A percentile compares a stretch with the other conserved stretches of the same genome.
phyloP scores from a whole-genome alignment of 1,140 invertebrate genomes.

The Chrysopa pallens region DNA sequence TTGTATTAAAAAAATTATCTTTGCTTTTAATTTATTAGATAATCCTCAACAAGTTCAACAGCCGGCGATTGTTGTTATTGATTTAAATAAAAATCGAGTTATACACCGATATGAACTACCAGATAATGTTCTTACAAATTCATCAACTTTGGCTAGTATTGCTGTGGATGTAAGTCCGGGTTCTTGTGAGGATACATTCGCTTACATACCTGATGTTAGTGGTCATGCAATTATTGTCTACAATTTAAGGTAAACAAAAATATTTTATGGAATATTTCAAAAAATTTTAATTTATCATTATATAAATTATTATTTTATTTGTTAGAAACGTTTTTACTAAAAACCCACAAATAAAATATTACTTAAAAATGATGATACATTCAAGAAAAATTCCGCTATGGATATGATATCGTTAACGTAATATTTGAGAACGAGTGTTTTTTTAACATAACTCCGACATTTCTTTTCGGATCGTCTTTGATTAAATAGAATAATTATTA shows the following conservation, averaged over 20 bases:
- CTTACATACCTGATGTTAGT: conserved; percentile 51
- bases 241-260: conserved; percentile 9
- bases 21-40: conserved; percentile 20
- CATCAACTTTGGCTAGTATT: conserved; percentile 35
- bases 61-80: conserved; percentile 42
- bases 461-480: too few species aligned
- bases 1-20: not conserved
- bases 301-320: too few species aligned
- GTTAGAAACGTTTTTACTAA: too few species aligned
- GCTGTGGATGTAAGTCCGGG: conserved; percentile 38
- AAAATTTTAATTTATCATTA: too few species aligned
- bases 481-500: too few species aligned
- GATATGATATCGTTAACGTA: too few species aligned
- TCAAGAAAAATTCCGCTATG: too few species aligned
- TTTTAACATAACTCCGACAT: too few species aligned
- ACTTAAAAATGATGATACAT: too few species aligned
- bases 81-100: conserved; percentile 34
- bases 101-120: conserved; percentile 25
- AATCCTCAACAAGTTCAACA: conserved; percentile 32
- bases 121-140: conserved; percentile 19
- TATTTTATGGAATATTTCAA: too few species aligned
- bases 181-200: conserved; percentile 42
- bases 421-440: too few species aligned
- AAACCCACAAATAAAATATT: too few species aligned
- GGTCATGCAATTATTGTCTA: conserved; percentile 51